These are phyloP conservation scores for Gopherus flavomarginatus DNA, from an alignment of 2,113 vertebrate species.

Conservation along the genomic window DNA sequence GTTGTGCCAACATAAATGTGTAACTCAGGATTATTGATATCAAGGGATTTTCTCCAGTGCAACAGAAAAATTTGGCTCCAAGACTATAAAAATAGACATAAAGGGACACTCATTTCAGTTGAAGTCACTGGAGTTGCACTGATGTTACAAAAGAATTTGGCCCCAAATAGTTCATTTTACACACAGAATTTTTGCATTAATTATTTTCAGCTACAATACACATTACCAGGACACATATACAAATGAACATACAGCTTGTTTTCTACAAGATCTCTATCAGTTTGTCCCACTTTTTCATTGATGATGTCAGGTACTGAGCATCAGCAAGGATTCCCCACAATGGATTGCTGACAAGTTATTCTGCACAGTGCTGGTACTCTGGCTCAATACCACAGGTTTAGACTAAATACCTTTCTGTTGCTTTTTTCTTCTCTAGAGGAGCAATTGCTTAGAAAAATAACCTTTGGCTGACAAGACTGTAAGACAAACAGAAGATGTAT, in stretches of 20 bases:
- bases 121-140: not conserved
- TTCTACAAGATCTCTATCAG: not conserved
- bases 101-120: not conserved
- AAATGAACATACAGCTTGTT: constrained; percentile 8
- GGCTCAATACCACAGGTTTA: constrained; percentile 63
- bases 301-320: constrained; percentile 21
- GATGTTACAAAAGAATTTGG: rapidly evolving
- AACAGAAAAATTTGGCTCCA: not conserved
- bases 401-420: constrained; percentile 18
- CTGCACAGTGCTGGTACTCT: constrained; percentile 11
- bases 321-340: constrained; percentile 31
- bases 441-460: constrained; percentile 62
- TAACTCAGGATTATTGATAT: not conserved
- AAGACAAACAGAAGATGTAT: constrained; percentile 56
- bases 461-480: constrained; percentile 50
- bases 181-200: not conserved
- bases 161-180: not conserved
- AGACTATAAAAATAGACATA: not conserved
- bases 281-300: constrained; percentile 46
- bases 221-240: constrained; percentile 21
- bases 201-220: not conserved
- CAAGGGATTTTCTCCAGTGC: not conserved
- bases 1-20: not conserved
- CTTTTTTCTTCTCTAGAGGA: constrained; percentile 42
- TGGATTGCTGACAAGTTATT: constrained; percentile 45